phyloP scores from a whole-genome alignment of 2,113 vertebrate species.

The Anhinga anhinga region DNA sequence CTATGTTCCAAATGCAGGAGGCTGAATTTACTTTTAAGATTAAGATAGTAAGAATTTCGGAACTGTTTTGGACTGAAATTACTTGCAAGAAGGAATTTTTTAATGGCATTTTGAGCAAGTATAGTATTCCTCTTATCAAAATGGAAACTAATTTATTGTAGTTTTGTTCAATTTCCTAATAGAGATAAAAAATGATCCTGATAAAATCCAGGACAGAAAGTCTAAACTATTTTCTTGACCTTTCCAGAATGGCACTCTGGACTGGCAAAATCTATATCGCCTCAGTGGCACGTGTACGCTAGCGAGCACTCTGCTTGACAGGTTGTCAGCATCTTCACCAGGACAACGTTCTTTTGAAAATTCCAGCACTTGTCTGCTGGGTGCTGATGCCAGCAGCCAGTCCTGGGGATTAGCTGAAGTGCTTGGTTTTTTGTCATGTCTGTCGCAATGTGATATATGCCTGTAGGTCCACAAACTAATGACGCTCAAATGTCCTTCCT shows the following conservation, averaged over 20 bases:
- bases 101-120: neutral
- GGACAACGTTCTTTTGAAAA: neutral
- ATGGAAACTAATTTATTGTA: neutral
- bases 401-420: neutral
- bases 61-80: neutral
- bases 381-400: neutral
- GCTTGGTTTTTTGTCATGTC: neutral
- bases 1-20: neutral
- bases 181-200: neutral
- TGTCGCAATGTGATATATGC: neutral
- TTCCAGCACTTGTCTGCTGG: neutral
- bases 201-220: neutral
- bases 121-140: neutral
- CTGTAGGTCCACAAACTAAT: neutral
- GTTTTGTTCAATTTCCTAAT: neutral
- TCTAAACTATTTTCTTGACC: neutral
- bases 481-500: slow-evolving; percentile 5
- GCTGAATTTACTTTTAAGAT: neutral
- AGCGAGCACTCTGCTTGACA: neutral
- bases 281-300: neutral
- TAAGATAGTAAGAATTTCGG: neutral
- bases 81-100: neutral
- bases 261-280: neutral
- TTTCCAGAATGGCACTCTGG: neutral
- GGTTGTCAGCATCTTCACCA: slow-evolving; percentile 1